Evolutionary conservation across 2,888 invertebrate genomes (phyloP), one percentile per base, ranked within the genome.

Genomic region (Euproctis similis): DNA sequence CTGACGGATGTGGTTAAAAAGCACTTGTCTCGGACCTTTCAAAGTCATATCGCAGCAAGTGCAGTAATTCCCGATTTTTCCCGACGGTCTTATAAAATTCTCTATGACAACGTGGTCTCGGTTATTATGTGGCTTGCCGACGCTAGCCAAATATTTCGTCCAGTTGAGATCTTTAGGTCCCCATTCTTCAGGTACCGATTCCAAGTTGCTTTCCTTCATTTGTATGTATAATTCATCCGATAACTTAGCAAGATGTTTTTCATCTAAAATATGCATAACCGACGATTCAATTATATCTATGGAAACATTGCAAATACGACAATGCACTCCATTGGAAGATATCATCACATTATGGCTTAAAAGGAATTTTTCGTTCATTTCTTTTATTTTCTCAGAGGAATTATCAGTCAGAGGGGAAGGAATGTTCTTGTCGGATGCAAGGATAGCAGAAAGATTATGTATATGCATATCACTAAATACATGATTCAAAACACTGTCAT

Each of bases 1-100:
- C 50, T 84, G 84, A 1, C 84, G 74, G 3, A 82, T 78, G 25
- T 84, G 84, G 26, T 82, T 84, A 53, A 84, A 84, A 1, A 84
- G 46, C 11, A 84, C 78, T 44, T 84, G 84, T 3, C 84, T 50
- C 0, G 82, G 82, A 1, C 84, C 84, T 28, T 84, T 84, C 23
- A 84, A 28, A 0, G 73, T 78, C 75, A 82, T 76, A 9, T 81
- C 84, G 27, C 84, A 84, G 33, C 82, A 82, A 0, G 69, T 62
- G 36, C 84, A 84, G 31, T 66, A 76, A 39, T 82, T 82, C 0
- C 76, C 72, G 3, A 80, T 64, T 52, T 84, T 84, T 0, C 80
- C 80, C 0, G 78, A 73, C 0, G 84, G 76, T 26, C 69, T 78
- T 0, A 84, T 82, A 14, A 84, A 84, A 44, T 84, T 84, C 30